Evolutionary conservation across 2,797 vertebrate species (phyloP).

Genomic region (Lophius americanus): DNA sequence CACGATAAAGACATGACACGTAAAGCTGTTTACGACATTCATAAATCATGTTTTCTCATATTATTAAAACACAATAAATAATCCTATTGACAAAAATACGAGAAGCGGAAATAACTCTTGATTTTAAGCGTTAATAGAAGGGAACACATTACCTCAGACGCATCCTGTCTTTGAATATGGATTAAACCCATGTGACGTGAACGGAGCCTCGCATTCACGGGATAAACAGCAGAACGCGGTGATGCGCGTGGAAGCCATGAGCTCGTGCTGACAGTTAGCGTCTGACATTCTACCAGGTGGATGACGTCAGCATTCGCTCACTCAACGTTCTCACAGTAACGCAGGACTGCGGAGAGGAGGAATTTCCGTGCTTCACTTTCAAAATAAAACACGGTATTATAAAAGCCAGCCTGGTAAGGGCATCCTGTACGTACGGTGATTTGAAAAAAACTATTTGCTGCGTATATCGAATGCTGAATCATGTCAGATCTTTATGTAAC

Average conservation of each 20-base stretch:
- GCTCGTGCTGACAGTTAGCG: slow-evolving; percentile 52
- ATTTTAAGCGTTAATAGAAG: not conserved
- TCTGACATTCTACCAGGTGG: slow-evolving; percentile 76
- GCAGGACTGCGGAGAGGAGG: slow-evolving; percentile 48
- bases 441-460: no score
- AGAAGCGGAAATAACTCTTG: not conserved
- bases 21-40: not conserved
- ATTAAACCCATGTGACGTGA: slow-evolving; percentile 18
- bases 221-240: slow-evolving; percentile 42
- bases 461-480: no score
- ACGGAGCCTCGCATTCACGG: slow-evolving; percentile 24
- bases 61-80: not conserved
- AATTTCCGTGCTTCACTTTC: slow-evolving; percentile 39
- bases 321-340: slow-evolving; percentile 55
- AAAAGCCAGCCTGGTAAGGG: no score
- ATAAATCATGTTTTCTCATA: accelerated
- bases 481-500: no score
- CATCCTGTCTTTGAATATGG: slow-evolving; percentile 39
- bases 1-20: slow-evolving; percentile 2
- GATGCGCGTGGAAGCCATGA: slow-evolving; percentile 57
- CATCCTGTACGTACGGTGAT: no score
- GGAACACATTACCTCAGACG: slow-evolving; percentile 55
- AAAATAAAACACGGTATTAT: slow-evolving; percentile 37
- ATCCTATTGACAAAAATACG: accelerated
- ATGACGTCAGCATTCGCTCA: slow-evolving; percentile 68